These are phyloP conservation scores for Marmota flaviventris DNA, from an alignment of 2,113 vertebrate genomes.

Conservation along the genomic window DNA sequence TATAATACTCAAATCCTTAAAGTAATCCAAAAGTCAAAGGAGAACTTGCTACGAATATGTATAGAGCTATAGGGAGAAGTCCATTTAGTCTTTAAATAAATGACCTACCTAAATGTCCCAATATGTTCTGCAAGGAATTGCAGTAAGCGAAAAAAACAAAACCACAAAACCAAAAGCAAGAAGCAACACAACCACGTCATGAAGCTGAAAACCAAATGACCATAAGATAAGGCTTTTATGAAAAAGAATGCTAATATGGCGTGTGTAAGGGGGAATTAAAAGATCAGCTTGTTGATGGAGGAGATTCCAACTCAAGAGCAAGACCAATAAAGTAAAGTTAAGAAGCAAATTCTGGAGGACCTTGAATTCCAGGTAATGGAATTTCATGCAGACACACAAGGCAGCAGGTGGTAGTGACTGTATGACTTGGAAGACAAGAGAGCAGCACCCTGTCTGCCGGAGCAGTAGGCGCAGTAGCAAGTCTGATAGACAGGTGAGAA, in stretches of 20 bases:
- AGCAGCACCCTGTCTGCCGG: background rate
- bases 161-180: background rate
- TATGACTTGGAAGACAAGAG: accelerated
- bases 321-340: background rate
- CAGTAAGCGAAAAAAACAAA: background rate
- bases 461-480: accelerated
- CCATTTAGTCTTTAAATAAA: background rate
- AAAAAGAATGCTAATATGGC: background rate
- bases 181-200: background rate
- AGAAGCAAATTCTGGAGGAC: background rate
- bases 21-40: background rate
- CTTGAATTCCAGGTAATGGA: background rate
- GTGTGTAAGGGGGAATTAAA: background rate
- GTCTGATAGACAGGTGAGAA: accelerated
- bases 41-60: background rate
- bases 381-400: too few relatives aligned
- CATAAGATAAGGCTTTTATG: background rate
- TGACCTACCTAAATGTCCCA: background rate
- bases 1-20: background rate
- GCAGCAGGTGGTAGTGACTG: accelerated
- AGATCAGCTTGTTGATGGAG: background rate
- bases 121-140: background rate
- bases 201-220: background rate
- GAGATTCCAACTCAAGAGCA: background rate
- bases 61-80: background rate